Evolutionary conservation across 1,140 invertebrate genomes (phyloP), one percentile per base, ranked within the genome.

Genomic region (Megalonaias nervosa): DNA sequence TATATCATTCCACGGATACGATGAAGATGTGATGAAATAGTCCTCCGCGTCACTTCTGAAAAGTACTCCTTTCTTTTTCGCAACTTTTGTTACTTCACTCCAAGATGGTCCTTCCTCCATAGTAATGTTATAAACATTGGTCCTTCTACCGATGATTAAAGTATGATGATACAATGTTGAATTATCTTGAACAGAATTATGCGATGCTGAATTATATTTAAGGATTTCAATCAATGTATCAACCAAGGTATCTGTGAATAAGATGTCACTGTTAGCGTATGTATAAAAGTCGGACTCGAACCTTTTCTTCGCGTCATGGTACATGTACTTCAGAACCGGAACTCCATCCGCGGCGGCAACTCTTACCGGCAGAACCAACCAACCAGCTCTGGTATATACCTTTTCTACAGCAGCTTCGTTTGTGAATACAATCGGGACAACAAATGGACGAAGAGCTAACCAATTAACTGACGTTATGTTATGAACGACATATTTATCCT

Each of bases 261-360:
- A 59, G 31, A 86, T 81, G 69, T 86, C 84, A 3, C 79, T 80
- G 61, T 86, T 86, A 17, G 77, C 71, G 66, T 74, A 86, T 21
- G 70, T 75, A 69, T 83, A 83, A 61, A 84, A 81, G 1, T 71
- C 71, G 2, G 84, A 75, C 19, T 82, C 75, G 65, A 74, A 84
- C 16, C 62, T 71, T 16, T 75, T 26, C 72, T 80, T 83, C 9
- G 67, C 82, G 58, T 80, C 82, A 26, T 21, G 66, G 60, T 76
- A 85, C 84, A 85, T 85, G 60, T 77, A 68, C 70, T 84, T 85
- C 21, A 85, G 56, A 12, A 85, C 77, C 15, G 84, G 84, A 68
- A 78, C 74, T 2, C 82, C 82, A n/a, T 75, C 69, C 17, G 79
- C 80, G 11, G 79, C 80, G 38, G 64, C 23, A 14, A 56, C 48